phyloP scores from a whole-genome alignment of 2,888 invertebrate genomes.

The Pharmacophagus antenor region DNA sequence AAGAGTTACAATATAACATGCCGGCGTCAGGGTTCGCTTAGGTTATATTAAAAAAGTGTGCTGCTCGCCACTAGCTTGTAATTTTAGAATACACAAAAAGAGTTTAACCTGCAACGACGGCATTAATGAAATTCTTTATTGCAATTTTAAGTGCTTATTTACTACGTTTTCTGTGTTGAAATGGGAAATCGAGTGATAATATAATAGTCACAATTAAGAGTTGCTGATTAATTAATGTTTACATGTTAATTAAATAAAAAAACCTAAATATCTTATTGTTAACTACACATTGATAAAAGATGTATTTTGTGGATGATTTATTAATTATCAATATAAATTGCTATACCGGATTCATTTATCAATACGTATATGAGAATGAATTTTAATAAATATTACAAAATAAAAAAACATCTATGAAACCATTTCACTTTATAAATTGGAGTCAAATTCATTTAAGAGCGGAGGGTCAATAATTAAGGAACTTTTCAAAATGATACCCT shows the following conservation, averaged over 20 bases:
- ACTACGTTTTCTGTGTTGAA: neutral
- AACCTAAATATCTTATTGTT: too few relatives aligned
- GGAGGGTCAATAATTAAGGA: constrained; percentile 50
- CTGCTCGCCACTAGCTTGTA: neutral
- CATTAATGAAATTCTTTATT: neutral
- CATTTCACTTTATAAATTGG: neutral
- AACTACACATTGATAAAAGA: too few relatives aligned
- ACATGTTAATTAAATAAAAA: too few relatives aligned
- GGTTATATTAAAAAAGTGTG: neutral
- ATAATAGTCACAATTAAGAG: too few relatives aligned
- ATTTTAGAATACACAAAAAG: neutral
- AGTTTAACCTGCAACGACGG: too few relatives aligned
- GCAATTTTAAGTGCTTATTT: neutral
- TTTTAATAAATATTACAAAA: neutral
- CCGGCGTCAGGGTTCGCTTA: neutral
- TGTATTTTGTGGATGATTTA: too few relatives aligned
- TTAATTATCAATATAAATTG: too few relatives aligned
- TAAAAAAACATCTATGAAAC: neutral
- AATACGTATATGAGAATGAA: neutral
- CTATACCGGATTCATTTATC: neutral
- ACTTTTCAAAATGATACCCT: constrained; percentile 54
- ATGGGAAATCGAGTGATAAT: too few relatives aligned
- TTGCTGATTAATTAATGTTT: too few relatives aligned
- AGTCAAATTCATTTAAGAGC: constrained; percentile 14
- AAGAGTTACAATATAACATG: neutral